Conservation (phyloP, 2,888 invertebrate species). For the Aelia acuminata region DNA sequence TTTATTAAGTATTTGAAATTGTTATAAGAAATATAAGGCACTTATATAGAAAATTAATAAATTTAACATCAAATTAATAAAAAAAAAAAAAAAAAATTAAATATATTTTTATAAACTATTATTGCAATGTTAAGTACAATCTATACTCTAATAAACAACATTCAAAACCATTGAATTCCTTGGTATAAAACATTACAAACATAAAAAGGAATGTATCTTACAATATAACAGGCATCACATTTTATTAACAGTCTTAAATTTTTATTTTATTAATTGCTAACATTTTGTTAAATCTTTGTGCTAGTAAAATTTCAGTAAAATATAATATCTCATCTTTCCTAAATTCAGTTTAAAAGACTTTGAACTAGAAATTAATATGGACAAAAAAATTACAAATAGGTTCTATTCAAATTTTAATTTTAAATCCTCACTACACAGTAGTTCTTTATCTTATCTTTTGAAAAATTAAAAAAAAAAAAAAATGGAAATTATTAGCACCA, state of each 20-base stretch:
- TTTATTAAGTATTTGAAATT: slow-evolving; percentile 1
- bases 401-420: neutral
- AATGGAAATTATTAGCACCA: neutral
- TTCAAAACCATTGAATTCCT: slow-evolving; percentile 11
- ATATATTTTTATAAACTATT: slow-evolving; percentile 13
- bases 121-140: slow-evolving; percentile 32
- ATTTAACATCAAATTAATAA: neutral
- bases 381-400: neutral
- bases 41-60: neutral
- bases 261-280: slow-evolving; percentile 18
- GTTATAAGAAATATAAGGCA: slow-evolving; percentile 2
- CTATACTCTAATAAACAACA: slow-evolving; percentile 43
- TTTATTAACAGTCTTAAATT: slow-evolving; percentile 24
- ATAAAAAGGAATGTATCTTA: slow-evolving; percentile 15
- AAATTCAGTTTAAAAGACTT: neutral
- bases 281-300: slow-evolving; percentile 20
- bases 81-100: neutral
- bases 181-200: neutral
- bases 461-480: neutral
- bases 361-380: neutral
- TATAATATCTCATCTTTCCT: neutral
- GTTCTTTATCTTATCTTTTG: neutral
- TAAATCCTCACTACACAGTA: neutral
- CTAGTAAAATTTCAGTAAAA: neutral
- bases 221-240: slow-evolving; percentile 46